A percentile compares a stretch with the other conserved stretches of the same genome.
Evolutionary conservation across 1,140 invertebrate species (phyloP).

Genomic region (Coptotermes formosanus): DNA sequence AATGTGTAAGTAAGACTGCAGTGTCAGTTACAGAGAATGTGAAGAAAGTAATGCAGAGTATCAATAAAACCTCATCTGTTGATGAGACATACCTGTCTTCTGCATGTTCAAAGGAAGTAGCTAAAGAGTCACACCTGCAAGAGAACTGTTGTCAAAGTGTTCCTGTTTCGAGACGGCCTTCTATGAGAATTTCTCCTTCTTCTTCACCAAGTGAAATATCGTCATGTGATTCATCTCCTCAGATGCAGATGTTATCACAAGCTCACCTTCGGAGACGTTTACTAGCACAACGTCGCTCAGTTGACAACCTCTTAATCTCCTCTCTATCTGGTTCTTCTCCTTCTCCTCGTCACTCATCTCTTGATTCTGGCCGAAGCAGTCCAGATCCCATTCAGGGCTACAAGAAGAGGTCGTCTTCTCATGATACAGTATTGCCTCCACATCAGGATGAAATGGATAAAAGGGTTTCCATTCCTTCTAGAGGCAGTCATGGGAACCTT

Average conservation of each 20-base stretch:
- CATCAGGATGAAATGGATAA: slow-evolving; percentile 5
- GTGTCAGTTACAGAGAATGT: not conserved
- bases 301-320: slow-evolving; percentile 41
- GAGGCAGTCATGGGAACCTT: slow-evolving; percentile 19
- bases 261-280: slow-evolving; percentile 38
- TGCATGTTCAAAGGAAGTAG: not conserved
- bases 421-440: slow-evolving; percentile 26
- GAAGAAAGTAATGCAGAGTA: not conserved
- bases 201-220: slow-evolving; percentile 29
- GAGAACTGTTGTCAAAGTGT: not conserved
- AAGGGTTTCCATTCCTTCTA: not conserved
- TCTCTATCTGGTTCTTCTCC: not conserved
- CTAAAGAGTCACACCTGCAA: not conserved
- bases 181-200: slow-evolving; percentile 2
- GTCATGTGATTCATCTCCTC: slow-evolving; percentile 28
- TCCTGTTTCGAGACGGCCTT: not conserved
- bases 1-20: not conserved
- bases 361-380: slow-evolving; percentile 25
- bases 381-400: slow-evolving; percentile 16
- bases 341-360: slow-evolving; percentile 29
- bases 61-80: slow-evolving; percentile 21
- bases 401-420: slow-evolving; percentile 26
- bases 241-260: slow-evolving; percentile 14
- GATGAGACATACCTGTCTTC: not conserved
- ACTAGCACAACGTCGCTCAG: slow-evolving; percentile 46